phyloP scores from a whole-genome alignment of 2,888 invertebrate species.

The Scrobipalpa costella region DNA sequence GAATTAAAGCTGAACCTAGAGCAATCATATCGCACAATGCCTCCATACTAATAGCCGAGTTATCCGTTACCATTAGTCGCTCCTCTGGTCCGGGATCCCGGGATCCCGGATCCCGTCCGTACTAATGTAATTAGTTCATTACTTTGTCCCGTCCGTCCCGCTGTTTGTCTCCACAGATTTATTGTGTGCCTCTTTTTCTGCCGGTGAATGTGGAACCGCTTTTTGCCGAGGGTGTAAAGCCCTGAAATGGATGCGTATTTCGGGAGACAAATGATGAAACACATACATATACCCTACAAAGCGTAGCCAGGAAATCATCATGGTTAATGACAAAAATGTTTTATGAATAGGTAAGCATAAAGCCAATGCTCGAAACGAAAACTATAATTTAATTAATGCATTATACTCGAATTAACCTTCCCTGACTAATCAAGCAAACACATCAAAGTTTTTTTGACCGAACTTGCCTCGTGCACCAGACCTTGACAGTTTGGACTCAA shows the following conservation, averaged over 20 bases:
- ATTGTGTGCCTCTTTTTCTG: conserved; percentile 62
- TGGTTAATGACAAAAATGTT: neutral
- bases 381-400: conserved; percentile 7
- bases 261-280: conserved; percentile 25
- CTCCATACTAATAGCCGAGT: conserved; percentile 29
- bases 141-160: conserved; percentile 64
- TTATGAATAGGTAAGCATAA: neutral
- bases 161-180: conserved; percentile 65
- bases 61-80: conserved; percentile 32
- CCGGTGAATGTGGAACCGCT: conserved; percentile 55
- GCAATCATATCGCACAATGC: conserved; percentile 19
- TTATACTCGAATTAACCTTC: conserved; percentile 31
- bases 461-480: conserved; percentile 45
- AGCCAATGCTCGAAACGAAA: neutral
- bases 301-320: neutral
- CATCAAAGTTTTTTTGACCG: conserved; percentile 50
- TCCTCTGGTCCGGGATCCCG: conserved; percentile 15
- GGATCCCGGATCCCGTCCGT: conserved; percentile 39
- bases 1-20: conserved; percentile 14
- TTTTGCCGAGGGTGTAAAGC: conserved; percentile 47
- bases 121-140: conserved; percentile 79
- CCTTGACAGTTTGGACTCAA: conserved; percentile 57
- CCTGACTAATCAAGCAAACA: conserved; percentile 43
- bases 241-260: conserved; percentile 44
- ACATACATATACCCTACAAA: neutral